phyloP scores from a whole-genome alignment of 2,113 vertebrate genomes.

The Perognathus longimembris region DNA sequence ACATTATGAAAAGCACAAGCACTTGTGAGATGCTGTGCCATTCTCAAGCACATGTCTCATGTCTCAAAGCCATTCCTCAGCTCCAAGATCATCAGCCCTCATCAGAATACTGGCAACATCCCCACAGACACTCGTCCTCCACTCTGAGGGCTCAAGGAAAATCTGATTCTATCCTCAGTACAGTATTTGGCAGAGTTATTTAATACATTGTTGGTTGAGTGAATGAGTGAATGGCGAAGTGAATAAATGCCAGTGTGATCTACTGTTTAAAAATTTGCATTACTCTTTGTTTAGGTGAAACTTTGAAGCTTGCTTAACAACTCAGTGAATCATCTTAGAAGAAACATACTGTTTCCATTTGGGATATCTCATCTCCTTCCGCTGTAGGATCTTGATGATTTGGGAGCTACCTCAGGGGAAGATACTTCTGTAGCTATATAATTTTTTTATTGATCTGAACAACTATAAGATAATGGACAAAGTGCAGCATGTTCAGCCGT shows the following conservation, averaged over 20 bases:
- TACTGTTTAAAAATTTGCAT: not conserved
- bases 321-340: not conserved
- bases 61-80: too few species aligned
- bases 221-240: not conserved
- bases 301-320: constrained; percentile 26
- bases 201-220: not conserved
- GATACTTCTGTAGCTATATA: not conserved
- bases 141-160: rapidly evolving
- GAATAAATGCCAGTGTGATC: not conserved
- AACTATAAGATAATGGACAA: not conserved
- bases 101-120: too few species aligned
- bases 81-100: too few species aligned
- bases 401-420: not conserved
- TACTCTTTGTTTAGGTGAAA: not conserved
- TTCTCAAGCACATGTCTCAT: too few species aligned
- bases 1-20: not conserved
- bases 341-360: constrained; percentile 4
- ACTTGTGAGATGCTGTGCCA: not conserved
- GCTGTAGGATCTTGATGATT: not conserved
- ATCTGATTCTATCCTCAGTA: not conserved
- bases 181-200: not conserved
- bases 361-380: constrained; percentile 30
- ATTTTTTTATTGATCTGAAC: constrained; percentile 51
- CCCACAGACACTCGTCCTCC: rapidly evolving
- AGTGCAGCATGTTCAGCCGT: constrained; percentile 3